A percentile compares a stretch with the other conserved stretches of the same genome.
Evolutionary conservation across 2,113 vertebrate genomes (phyloP).

Genomic region (Malurus cyaneus): DNA sequence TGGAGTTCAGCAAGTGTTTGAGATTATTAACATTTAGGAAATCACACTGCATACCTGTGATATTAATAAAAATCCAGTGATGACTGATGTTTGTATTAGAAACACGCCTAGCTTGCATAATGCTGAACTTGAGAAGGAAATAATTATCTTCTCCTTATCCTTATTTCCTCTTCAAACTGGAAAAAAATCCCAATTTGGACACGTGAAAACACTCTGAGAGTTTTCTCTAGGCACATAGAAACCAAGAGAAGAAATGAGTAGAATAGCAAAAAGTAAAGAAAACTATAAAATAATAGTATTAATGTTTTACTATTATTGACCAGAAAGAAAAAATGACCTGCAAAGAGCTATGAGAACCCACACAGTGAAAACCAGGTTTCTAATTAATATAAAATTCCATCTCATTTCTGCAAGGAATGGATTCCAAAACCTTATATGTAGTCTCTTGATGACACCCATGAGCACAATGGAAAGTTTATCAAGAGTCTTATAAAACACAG

Average conservation of each 20-base stretch:
- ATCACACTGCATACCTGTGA: background rate
- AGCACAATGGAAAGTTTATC: background rate
- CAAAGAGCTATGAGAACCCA: background rate
- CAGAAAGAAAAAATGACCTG: background rate
- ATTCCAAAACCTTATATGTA: background rate
- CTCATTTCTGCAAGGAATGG: background rate
- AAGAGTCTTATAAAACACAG: background rate
- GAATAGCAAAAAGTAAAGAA: background rate
- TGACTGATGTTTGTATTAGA: background rate
- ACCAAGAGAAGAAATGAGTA: background rate
- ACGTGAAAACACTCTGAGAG: background rate
- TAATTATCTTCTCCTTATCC: background rate
- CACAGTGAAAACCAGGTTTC: background rate
- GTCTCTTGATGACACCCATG: background rate
- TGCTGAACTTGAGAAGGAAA: background rate
- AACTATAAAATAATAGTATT: background rate
- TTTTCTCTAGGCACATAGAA: background rate
- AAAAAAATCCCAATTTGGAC: background rate
- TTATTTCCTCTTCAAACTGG: background rate
- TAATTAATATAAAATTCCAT: background rate
- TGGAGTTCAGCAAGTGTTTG: background rate
- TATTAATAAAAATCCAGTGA: background rate
- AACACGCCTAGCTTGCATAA: background rate
- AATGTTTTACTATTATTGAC: background rate
- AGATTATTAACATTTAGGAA: background rate